phyloP scores from a whole-genome alignment of 2,888 invertebrate species.

The Drosophila koepferae region DNA sequence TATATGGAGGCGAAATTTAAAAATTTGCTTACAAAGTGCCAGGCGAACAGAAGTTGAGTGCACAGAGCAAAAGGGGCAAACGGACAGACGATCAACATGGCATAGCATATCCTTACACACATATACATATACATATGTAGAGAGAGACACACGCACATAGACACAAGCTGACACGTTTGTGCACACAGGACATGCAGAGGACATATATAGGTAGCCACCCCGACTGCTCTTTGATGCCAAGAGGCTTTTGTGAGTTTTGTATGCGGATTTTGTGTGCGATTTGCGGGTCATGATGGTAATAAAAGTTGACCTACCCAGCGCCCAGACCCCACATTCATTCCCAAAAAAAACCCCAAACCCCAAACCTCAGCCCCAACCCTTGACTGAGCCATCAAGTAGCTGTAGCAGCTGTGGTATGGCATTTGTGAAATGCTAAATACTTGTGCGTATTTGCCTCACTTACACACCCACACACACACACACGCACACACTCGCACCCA shows the following conservation, averaged over 20 bases:
- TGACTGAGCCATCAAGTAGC: conserved; percentile 25
- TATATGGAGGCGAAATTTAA: conserved; percentile 58
- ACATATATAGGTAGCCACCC: conserved; percentile 36
- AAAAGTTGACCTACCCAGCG: conserved; percentile 48
- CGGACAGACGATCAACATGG: conserved; percentile 45
- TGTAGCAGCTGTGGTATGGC: conserved; percentile 46
- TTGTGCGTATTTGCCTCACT: conserved; percentile 32
- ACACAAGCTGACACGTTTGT: conserved; percentile 1
- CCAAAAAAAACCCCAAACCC: no score
- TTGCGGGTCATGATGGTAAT: conserved; percentile 68
- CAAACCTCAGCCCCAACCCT: background rate
- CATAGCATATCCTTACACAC: conserved; percentile 33
- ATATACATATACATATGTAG: background rate
- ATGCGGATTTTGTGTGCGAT: conserved; percentile 68
- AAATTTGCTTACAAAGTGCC: conserved; percentile 78
- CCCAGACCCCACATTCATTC: no score
- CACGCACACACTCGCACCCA: background rate
- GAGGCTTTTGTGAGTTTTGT: conserved; percentile 63
- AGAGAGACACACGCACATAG: conserved; percentile 3
- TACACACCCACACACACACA: background rate
- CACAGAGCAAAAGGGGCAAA: conserved; percentile 13
- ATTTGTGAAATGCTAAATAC: conserved; percentile 30
- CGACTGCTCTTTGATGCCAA: conserved; percentile 44
- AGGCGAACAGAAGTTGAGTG: conserved; percentile 67
- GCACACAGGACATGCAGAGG: conserved; percentile 46